Evolutionary conservation across 2,888 invertebrate genomes (phyloP).

Genomic region (Microchrysa polita): DNA sequence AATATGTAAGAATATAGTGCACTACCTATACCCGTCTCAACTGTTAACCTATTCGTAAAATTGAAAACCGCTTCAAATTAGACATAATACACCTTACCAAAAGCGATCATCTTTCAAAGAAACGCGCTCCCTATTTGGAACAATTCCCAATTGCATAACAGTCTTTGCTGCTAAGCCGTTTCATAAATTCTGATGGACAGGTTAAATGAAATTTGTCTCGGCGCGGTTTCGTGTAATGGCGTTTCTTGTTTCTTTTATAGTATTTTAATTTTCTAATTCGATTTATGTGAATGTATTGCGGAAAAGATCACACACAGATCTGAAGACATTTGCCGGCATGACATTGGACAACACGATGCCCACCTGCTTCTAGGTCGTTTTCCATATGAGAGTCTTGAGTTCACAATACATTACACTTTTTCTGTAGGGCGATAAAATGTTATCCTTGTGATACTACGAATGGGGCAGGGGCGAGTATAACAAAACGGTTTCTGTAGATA

Average conservation of each 20-base stretch:
- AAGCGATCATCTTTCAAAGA: constrained; percentile 38
- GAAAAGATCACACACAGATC: background rate
- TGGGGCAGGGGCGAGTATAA: no score
- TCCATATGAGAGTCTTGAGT: no score
- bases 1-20: no score
- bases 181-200: constrained; percentile 18
- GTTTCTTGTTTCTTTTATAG: background rate
- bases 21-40: no score
- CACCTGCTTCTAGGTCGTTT: constrained; percentile 1
- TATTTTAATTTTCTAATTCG: no score
- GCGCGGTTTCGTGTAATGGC: constrained; percentile 4
- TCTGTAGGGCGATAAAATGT: no score
- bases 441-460: no score
- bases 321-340: constrained; percentile 11
- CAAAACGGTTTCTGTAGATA: no score
- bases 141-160: constrained; percentile 38
- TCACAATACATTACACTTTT: no score
- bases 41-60: no score
- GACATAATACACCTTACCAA: background rate
- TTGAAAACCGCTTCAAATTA: no score
- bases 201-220: constrained; percentile 20
- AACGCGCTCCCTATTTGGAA: constrained; percentile 8
- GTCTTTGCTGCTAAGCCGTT: background rate
- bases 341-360: background rate
- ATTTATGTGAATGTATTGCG: background rate